phyloP scores from a whole-genome alignment of 2,888 invertebrate species.

The Polyommatus icarus region DNA sequence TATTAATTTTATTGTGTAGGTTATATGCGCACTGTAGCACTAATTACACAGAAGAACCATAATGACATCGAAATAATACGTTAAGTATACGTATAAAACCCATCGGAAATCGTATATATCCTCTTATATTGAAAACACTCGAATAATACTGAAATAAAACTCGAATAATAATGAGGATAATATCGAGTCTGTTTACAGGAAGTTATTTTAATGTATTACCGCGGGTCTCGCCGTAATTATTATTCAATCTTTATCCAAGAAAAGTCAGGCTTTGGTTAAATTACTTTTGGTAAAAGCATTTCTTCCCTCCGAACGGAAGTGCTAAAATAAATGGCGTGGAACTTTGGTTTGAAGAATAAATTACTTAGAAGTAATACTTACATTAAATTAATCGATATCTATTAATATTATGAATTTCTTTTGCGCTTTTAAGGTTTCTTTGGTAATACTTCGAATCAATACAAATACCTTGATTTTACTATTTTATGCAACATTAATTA shows the following conservation, averaged over 20 bases:
- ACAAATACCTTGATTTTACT: background rate
- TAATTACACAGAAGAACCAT: background rate
- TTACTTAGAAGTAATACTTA: slow-evolving; percentile 64
- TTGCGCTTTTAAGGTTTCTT: background rate
- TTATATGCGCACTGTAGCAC: background rate
- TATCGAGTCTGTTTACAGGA: slow-evolving; percentile 21
- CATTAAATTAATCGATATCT: slow-evolving; percentile 55
- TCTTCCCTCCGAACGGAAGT: slow-evolving; percentile 71
- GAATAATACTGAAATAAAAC: slow-evolving; percentile 15
- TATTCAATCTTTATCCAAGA: slow-evolving; percentile 70
- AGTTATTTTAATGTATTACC: slow-evolving; percentile 24
- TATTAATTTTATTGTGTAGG: background rate
- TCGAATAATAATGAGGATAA: slow-evolving; percentile 8
- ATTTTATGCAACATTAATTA: background rate
- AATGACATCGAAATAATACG: background rate
- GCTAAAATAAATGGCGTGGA: slow-evolving; percentile 76
- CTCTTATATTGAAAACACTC: slow-evolving; percentile 9
- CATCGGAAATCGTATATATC: slow-evolving; percentile 26
- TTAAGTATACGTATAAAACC: background rate
- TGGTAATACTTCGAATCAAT: background rate
- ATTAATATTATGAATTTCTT: slow-evolving; percentile 29
- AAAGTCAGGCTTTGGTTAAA: slow-evolving; percentile 70
- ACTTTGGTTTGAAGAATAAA: slow-evolving; percentile 70
- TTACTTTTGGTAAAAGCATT: slow-evolving; percentile 77
- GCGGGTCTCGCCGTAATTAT: slow-evolving; percentile 56